These are phyloP conservation scores for Ancistrus triradiatus DNA, from an alignment of 2,113 vertebrate genomes.

Conservation along the genomic window DNA sequence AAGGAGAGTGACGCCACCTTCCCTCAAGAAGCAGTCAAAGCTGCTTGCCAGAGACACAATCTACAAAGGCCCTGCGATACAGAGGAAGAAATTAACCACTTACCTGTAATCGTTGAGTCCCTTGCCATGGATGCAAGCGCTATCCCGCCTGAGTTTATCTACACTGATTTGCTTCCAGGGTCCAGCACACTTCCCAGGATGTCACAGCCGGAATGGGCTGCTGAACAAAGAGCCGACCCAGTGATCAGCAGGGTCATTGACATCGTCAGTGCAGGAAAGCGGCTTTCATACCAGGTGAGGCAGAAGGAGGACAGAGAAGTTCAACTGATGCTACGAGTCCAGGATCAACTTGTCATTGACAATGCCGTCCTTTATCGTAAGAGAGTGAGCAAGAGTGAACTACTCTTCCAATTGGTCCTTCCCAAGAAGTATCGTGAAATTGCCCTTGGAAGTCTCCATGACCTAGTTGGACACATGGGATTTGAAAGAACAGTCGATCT, in stretches of 20 bases:
- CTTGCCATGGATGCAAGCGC: constrained; percentile 11
- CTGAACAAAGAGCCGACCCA: constrained; percentile 21
- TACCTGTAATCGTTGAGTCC: constrained; percentile 3
- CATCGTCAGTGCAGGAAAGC: constrained; percentile 4
- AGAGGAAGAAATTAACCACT: too few relatives aligned
- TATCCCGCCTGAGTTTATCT: constrained; percentile 7
- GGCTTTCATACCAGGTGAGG: neutral
- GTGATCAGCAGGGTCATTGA: constrained; percentile 14
- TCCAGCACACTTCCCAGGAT: constrained; percentile 19
- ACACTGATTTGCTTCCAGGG: constrained; percentile 3
- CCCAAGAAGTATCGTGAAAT: constrained; percentile 6
- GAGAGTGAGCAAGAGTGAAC: neutral
- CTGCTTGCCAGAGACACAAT: too few relatives aligned
- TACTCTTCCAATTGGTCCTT: constrained; percentile 9
- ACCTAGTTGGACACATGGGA: constrained; percentile 21
- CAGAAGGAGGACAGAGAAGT: constrained; percentile 9
- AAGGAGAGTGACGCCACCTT: too few relatives aligned
- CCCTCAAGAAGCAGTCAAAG: too few relatives aligned
- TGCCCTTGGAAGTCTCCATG: constrained; percentile 9
- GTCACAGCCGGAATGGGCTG: constrained; percentile 21
- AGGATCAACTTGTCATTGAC: constrained; percentile 5
- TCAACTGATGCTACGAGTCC: neutral
- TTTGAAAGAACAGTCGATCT: constrained; percentile 8
- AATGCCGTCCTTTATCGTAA: constrained; percentile 7
- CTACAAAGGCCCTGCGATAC: too few relatives aligned